Evolutionary conservation across 1,140 invertebrate genomes (phyloP).

Genomic region (Lineus longissimus): DNA sequence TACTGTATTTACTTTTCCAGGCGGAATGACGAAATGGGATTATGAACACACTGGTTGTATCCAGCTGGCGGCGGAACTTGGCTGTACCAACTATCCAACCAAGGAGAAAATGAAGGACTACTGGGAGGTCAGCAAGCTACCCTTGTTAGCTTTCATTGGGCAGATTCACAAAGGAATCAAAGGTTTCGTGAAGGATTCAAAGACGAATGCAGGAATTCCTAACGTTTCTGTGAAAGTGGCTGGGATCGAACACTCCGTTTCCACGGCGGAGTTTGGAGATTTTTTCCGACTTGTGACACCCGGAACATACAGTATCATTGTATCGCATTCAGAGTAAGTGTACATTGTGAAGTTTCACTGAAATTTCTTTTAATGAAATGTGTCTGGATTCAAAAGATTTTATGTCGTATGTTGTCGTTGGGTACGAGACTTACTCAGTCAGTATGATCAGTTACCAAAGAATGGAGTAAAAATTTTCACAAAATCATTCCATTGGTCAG

Average conservation of each 20-base stretch:
- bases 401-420: no score
- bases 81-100: slow-evolving; percentile 93
- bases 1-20: slow-evolving; percentile 28
- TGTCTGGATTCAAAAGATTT: no score
- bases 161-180: slow-evolving; percentile 4
- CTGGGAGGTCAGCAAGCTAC: slow-evolving; percentile 90
- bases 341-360: no score
- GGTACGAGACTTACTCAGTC: no score
- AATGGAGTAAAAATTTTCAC: no score
- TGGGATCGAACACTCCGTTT: slow-evolving; percentile 64
- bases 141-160: slow-evolving; percentile 81
- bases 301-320: slow-evolving; percentile 78
- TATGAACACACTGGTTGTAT: slow-evolving; percentile 97
- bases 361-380: no score
- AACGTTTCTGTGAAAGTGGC: background rate
- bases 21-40: slow-evolving; percentile 98
- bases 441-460: no score
- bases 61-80: slow-evolving; percentile 97
- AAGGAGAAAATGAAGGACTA: slow-evolving; percentile 79
- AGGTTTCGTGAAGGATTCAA: background rate
- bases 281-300: slow-evolving; percentile 85
- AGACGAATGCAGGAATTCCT: slow-evolving; percentile 17
- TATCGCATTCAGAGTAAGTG: no score
- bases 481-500: no score
- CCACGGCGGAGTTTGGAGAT: slow-evolving; percentile 86